Percentiles rank a stretch among this genome's conserved stretches.
phyloP scores from a whole-genome alignment of 2,888 invertebrate species.

The Alentia gelatinosa region DNA sequence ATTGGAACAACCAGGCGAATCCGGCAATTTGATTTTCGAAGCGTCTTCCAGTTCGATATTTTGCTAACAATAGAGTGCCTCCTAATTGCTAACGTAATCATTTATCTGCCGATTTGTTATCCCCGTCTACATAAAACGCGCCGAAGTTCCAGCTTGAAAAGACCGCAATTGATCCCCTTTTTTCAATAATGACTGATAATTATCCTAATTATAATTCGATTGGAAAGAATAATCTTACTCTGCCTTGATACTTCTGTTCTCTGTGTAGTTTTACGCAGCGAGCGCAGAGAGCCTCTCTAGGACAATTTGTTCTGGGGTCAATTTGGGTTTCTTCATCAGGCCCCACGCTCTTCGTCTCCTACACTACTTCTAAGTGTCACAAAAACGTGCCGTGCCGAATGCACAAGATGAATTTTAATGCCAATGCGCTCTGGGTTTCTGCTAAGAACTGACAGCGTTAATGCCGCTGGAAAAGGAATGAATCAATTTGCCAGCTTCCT shows the following conservation, averaged over 20 bases:
- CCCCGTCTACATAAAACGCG: too few relatives aligned
- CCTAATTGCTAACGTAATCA: too few relatives aligned
- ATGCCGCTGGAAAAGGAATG: not conserved
- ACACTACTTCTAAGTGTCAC: not conserved
- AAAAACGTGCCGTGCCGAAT: not conserved
- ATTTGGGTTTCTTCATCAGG: too few relatives aligned
- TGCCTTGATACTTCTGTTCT: not conserved
- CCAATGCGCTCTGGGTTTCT: not conserved
- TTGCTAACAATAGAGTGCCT: not conserved
- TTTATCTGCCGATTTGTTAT: too few relatives aligned
- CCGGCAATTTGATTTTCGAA: too few relatives aligned
- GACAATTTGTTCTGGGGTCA: too few relatives aligned
- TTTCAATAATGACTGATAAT: not conserved
- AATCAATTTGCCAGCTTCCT: not conserved
- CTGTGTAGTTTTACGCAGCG: too few relatives aligned
- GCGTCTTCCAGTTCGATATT: too few relatives aligned
- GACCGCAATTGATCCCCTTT: not conserved
- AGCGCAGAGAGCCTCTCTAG: too few relatives aligned
- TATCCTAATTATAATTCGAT: not conserved
- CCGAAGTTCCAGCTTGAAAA: not conserved
- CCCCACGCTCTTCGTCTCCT: too few relatives aligned
- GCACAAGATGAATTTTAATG: conserved; percentile 5
- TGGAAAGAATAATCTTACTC: not conserved
- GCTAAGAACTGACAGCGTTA: not conserved
- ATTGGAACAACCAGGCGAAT: too few relatives aligned